Conservation (phyloP, 2,888 invertebrate species). For the Abscondita cerata region DNA sequence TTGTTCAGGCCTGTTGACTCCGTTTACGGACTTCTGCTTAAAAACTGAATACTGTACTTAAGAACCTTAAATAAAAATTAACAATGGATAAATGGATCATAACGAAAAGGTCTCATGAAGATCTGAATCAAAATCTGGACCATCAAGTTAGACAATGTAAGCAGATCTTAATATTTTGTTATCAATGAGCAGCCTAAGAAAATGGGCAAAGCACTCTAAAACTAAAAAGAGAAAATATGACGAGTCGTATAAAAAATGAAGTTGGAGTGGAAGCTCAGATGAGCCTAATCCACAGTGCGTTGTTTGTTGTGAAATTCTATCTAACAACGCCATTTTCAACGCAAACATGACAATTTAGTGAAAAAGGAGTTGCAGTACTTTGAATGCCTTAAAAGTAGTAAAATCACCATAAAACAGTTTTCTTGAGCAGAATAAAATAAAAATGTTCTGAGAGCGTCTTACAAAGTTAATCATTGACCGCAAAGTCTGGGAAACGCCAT, state of each 20-base stretch:
- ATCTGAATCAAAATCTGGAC: not conserved
- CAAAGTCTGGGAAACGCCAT: not conserved
- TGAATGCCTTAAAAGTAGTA: not conserved
- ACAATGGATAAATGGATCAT: not conserved
- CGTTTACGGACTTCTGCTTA: not conserved
- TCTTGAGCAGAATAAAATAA: not conserved
- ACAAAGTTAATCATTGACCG: not conserved
- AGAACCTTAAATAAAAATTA: not conserved
- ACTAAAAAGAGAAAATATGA: not conserved
- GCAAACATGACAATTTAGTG: not conserved
- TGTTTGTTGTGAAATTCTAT: not conserved
- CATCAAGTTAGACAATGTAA: not conserved
- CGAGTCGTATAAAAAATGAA: not conserved
- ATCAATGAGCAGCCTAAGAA: not conserved
- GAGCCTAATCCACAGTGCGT: not conserved
- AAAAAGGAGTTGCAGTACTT: not conserved
- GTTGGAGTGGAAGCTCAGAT: not conserved
- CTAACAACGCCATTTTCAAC: not conserved
- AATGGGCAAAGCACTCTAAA: too few relatives aligned
- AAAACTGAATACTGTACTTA: not conserved
- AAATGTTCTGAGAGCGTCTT: not conserved
- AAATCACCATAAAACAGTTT: not conserved
- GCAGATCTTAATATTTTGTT: not conserved
- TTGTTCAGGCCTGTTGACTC: not conserved
- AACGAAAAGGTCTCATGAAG: not conserved